Percentiles rank a stretch among this genome's conserved stretches.
Conservation (phyloP, 2,888 invertebrate species). For the Epinotia nisella region DNA sequence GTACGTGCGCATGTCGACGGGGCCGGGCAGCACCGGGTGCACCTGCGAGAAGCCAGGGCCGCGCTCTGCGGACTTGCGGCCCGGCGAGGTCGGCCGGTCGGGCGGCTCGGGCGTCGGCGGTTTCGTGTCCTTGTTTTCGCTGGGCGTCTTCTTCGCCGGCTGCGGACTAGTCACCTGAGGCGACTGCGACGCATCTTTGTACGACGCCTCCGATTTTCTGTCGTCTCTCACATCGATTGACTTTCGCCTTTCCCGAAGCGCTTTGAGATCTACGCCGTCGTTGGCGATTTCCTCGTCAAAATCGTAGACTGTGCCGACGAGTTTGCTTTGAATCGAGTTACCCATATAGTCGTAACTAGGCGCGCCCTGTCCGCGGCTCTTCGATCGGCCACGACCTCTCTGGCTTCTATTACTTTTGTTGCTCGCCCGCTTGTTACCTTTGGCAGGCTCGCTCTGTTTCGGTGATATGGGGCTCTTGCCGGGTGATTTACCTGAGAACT, state of each 20-base stretch:
- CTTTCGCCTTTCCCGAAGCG: slow-evolving; percentile 91
- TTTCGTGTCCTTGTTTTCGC: slow-evolving; percentile 76
- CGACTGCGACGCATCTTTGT: slow-evolving; percentile 84
- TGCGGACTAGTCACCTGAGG: slow-evolving; percentile 85
- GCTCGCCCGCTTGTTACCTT: slow-evolving; percentile 69
- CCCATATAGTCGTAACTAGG: slow-evolving; percentile 78
- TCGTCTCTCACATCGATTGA: slow-evolving; percentile 88
- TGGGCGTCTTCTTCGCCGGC: slow-evolving; percentile 64
- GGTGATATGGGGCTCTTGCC: slow-evolving; percentile 90
- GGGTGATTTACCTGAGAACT: slow-evolving; percentile 88
- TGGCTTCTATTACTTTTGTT: slow-evolving; percentile 76
- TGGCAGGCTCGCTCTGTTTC: slow-evolving; percentile 81
- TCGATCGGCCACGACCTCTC: slow-evolving; percentile 80
- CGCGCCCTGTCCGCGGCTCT: slow-evolving; percentile 69
- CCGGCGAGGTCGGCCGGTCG: slow-evolving; percentile 58
- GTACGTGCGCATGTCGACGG: slow-evolving; percentile 96
- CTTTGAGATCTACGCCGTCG: slow-evolving; percentile 90
- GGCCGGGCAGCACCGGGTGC: slow-evolving; percentile 91
- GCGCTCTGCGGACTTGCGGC: slow-evolving; percentile 55
- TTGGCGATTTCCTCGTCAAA: slow-evolving; percentile 92
- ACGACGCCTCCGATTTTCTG: slow-evolving; percentile 82
- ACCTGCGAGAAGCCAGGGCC: slow-evolving; percentile 82
- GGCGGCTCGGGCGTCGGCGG: slow-evolving; percentile 76
- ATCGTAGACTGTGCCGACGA: slow-evolving; percentile 95
- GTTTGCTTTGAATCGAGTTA: slow-evolving; percentile 91